Conservation (phyloP, 2,888 invertebrate species). For the Sarcophaga caerulescens region DNA sequence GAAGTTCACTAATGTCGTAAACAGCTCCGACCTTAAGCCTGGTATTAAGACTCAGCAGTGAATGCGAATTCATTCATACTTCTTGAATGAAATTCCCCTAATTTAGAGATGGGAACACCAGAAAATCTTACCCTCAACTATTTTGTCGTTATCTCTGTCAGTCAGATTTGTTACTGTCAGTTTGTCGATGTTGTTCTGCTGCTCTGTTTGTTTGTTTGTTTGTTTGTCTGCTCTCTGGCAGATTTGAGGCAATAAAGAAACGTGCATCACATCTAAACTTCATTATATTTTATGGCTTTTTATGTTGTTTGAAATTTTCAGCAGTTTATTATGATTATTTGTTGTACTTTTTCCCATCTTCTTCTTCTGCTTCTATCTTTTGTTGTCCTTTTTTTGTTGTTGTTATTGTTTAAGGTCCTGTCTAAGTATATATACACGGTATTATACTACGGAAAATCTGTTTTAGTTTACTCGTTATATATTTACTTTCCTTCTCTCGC, state of each 20-base stretch:
- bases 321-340: constrained; percentile 46
- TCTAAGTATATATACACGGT: too few relatives aligned
- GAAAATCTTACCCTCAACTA: too few relatives aligned
- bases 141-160: too few relatives aligned
- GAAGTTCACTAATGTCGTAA: too few relatives aligned
- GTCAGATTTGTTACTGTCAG: too few relatives aligned
- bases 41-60: too few relatives aligned
- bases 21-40: too few relatives aligned
- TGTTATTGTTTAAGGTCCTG: too few relatives aligned
- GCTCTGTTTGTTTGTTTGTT: neutral
- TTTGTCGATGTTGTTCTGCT: neutral
- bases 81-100: neutral
- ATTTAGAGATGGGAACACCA: neutral
- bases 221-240: constrained; percentile 11
- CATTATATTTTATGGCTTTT: constrained; percentile 52
- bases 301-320: constrained; percentile 52
- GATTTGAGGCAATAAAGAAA: constrained; percentile 25
- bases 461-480: neutral
- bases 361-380: neutral
- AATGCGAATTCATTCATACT: too few relatives aligned
- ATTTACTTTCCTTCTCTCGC: neutral
- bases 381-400: neutral
- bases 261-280: constrained; percentile 22
- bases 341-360: neutral
- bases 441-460: neutral